phyloP scores from a whole-genome alignment of 2,888 invertebrate genomes.

The Altica lythri region DNA sequence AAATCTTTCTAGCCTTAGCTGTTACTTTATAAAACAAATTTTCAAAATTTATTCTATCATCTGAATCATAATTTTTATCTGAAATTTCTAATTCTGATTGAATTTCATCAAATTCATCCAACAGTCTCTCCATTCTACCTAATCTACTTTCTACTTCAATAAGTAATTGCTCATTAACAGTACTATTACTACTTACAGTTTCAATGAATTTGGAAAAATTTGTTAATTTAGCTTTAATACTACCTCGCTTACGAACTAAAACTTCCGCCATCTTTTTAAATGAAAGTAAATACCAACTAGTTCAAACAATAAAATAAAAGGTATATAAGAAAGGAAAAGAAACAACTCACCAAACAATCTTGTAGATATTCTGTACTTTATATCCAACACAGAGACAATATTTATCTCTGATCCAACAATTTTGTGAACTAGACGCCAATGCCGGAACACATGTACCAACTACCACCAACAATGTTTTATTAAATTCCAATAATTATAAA shows the following conservation, averaged over 20 bases:
- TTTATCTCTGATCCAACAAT: too few species aligned
- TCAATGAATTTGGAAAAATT: constrained; percentile 9
- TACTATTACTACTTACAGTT: not conserved
- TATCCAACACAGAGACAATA: too few species aligned
- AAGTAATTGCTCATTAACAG: not conserved
- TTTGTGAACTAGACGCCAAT: too few species aligned
- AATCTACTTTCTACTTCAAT: not conserved
- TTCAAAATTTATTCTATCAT: not conserved
- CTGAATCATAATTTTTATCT: not conserved
- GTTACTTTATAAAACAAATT: not conserved
- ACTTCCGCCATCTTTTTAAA: too few species aligned
- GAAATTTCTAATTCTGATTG: not conserved
- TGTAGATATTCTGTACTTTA: too few species aligned
- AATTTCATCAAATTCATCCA: not conserved
- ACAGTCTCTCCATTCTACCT: not conserved
- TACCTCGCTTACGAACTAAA: constrained; percentile 5
- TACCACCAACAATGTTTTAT: too few species aligned
- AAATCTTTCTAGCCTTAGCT: not conserved
- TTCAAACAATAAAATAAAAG: too few species aligned
- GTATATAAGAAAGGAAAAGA: too few species aligned
- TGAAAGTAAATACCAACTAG: too few species aligned
- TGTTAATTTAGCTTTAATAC: not conserved
- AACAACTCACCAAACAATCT: too few species aligned
- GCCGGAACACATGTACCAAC: too few species aligned
- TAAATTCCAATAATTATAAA: too few species aligned